phyloP scores from a whole-genome alignment of 2,888 invertebrate genomes.

The Lordiphosa fenestrarum region DNA sequence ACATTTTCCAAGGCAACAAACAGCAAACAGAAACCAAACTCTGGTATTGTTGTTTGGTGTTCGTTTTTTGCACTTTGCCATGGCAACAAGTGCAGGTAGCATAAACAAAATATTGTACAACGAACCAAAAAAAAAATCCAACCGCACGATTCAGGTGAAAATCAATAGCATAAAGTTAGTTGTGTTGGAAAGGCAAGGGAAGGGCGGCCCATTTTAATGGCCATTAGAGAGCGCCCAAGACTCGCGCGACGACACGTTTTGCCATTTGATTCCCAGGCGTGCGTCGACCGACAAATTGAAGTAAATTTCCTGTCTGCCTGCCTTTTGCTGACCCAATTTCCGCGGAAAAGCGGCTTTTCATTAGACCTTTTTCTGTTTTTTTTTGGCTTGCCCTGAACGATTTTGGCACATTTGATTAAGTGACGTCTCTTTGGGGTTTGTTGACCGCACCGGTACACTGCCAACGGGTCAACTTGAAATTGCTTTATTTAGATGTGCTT shows the following conservation, averaged over 20 bases:
- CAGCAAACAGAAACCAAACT: slow-evolving; percentile 20
- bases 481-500: slow-evolving; percentile 38
- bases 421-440: slow-evolving; percentile 31
- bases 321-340: slow-evolving; percentile 60
- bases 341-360: slow-evolving; percentile 68
- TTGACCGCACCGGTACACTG: slow-evolving; percentile 18
- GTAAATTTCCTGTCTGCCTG: slow-evolving; percentile 60
- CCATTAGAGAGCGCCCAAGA: slow-evolving; percentile 20
- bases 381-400: slow-evolving; percentile 17
- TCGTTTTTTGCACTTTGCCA: slow-evolving; percentile 62
- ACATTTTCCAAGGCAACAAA: slow-evolving; percentile 39
- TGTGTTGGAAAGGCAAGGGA: slow-evolving; percentile 15
- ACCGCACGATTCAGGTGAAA: slow-evolving; percentile 50
- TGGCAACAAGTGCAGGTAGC: slow-evolving; percentile 66
- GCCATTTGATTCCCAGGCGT: slow-evolving; percentile 62
- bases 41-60: slow-evolving; percentile 19
- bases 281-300: slow-evolving; percentile 55
- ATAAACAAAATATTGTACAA: slow-evolving; percentile 49
- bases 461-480: slow-evolving; percentile 36
- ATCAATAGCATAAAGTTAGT: slow-evolving; percentile 44
- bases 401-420: slow-evolving; percentile 36
- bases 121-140: slow-evolving; percentile 50
- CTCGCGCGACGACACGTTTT: slow-evolving; percentile 57
- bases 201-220: slow-evolving; percentile 22
- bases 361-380: slow-evolving; percentile 51